Evolutionary conservation across 2,888 invertebrate species (phyloP).

Genomic region (Xanthia togata): DNA sequence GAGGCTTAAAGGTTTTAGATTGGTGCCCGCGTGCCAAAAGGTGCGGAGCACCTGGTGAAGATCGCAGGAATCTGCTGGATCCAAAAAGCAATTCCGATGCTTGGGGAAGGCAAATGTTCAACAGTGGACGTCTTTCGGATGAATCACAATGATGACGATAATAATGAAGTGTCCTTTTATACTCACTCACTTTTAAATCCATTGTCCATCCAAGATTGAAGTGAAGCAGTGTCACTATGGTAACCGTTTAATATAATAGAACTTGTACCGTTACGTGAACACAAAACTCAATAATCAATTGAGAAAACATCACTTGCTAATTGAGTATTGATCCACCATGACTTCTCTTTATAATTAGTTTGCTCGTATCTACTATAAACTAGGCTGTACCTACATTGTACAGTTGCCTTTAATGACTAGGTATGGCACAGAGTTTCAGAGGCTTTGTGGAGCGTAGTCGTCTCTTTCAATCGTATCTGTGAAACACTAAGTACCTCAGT

Average conservation of each 20-base stretch:
- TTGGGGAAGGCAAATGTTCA: no score
- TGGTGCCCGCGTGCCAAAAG: not conserved
- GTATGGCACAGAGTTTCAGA: not conserved
- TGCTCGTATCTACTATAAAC: not conserved
- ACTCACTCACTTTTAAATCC: conserved; percentile 32
- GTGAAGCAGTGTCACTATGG: not conserved
- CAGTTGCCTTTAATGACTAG: not conserved
- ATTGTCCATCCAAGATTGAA: not conserved
- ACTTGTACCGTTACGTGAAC: not conserved
- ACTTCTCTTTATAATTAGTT: conserved; percentile 41
- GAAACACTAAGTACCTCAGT: not conserved
- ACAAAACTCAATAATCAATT: conserved; percentile 37
- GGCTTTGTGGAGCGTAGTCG: not conserved
- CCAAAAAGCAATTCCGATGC: not conserved
- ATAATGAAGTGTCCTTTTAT: not conserved
- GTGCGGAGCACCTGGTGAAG: not conserved
- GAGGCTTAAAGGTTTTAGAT: not conserved
- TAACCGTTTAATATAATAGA: not conserved
- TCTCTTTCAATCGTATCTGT: not conserved
- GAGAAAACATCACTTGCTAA: conserved; percentile 32
- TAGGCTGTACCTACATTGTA: not conserved
- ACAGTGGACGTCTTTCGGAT: not conserved
- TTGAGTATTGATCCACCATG: conserved; percentile 51
- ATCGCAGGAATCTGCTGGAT: not conserved
- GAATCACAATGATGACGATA: not conserved